A percentile compares a stretch with the other conserved stretches of the same genome.
Evolutionary conservation across 1,140 invertebrate species (phyloP).

Genomic region (Hestina assimilis): DNA sequence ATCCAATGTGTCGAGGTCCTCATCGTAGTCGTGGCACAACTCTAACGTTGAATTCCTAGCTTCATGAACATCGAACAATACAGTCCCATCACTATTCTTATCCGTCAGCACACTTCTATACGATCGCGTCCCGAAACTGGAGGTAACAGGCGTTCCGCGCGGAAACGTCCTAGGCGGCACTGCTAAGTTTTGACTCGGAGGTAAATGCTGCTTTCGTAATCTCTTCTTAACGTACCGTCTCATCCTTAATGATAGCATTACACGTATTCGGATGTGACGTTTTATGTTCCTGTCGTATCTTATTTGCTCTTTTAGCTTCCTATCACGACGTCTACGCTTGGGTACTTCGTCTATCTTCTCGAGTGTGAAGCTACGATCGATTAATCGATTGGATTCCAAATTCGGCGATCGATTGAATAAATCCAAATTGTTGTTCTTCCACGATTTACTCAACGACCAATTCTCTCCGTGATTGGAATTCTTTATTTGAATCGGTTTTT

Average conservation of each 20-base stretch:
- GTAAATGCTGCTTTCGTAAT: conserved; percentile 44
- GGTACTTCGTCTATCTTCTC: conserved; percentile 63
- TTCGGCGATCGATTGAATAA: conserved; percentile 50
- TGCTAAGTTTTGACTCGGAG: conserved; percentile 29
- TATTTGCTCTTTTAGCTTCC: conserved; percentile 63
- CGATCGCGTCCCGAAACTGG: conserved; percentile 65
- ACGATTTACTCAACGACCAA: conserved; percentile 70
- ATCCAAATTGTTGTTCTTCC: conserved; percentile 60
- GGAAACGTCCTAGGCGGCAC: conserved; percentile 47
- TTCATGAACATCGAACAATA: conserved; percentile 71
- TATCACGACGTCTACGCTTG: conserved; percentile 47
- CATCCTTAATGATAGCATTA: conserved; percentile 75
- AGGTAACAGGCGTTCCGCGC: conserved; percentile 42
- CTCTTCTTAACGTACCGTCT: conserved; percentile 67
- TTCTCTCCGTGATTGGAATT: conserved; percentile 66
- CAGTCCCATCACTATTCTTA: conserved; percentile 57
- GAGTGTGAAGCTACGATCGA: conserved; percentile 41
- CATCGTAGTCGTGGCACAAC: conserved; percentile 69
- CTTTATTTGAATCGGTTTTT: conserved; percentile 60
- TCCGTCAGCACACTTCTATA: conserved; percentile 68
- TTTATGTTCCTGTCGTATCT: conserved; percentile 74
- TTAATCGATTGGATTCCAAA: conserved; percentile 37
- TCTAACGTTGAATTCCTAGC: conserved; percentile 69
- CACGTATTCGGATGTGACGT: conserved; percentile 69
- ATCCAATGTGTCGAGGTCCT: conserved; percentile 68